These are phyloP conservation scores for Centropyge bicolor DNA, from an alignment of 2,797 vertebrate genomes.

Conservation along the genomic window DNA sequence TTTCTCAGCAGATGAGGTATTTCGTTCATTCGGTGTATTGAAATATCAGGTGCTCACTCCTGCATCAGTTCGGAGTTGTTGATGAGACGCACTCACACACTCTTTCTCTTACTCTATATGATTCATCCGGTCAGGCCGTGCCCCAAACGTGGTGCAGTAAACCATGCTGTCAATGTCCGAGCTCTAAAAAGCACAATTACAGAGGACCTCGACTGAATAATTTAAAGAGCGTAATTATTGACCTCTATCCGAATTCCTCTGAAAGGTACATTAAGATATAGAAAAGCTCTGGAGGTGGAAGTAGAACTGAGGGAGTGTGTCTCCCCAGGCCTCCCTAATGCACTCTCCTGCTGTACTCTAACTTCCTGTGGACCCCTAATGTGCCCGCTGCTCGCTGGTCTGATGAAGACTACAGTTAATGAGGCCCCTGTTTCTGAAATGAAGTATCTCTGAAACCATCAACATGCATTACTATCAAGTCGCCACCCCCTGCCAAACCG, in stretches of 20 bases:
- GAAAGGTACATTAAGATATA: slow-evolving; percentile 90
- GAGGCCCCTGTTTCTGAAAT: slow-evolving; percentile 86
- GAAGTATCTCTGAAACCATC: slow-evolving; percentile 86
- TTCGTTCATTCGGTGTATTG: slow-evolving; percentile 37
- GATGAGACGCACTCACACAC: slow-evolving; percentile 45
- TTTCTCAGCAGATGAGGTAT: slow-evolving; percentile 6
- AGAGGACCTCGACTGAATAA: slow-evolving; percentile 87
- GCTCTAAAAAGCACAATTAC: slow-evolving; percentile 90
- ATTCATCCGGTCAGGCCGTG: slow-evolving; percentile 77
- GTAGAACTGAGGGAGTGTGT: slow-evolving; percentile 77
- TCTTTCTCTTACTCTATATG: slow-evolving; percentile 35
- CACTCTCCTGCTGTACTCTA: slow-evolving; percentile 80
- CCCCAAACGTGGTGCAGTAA: slow-evolving; percentile 80
- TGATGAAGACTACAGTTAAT: slow-evolving; percentile 86
- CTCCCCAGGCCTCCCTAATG: slow-evolving; percentile 83
- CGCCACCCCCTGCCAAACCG: slow-evolving; percentile 50
- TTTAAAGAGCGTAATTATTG: slow-evolving; percentile 90
- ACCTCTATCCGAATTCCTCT: slow-evolving; percentile 88
- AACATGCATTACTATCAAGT: slow-evolving; percentile 86
- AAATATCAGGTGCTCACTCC: slow-evolving; percentile 23
- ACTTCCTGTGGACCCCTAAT: slow-evolving; percentile 87
- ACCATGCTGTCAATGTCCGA: slow-evolving; percentile 83
- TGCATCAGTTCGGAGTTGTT: slow-evolving; percentile 9
- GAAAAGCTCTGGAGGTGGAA: slow-evolving; percentile 81
- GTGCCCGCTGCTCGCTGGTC: slow-evolving; percentile 80